These are phyloP conservation scores for Corythaixoides concolor DNA, from an alignment of 2,113 vertebrate genomes.

Conservation along the genomic window DNA sequence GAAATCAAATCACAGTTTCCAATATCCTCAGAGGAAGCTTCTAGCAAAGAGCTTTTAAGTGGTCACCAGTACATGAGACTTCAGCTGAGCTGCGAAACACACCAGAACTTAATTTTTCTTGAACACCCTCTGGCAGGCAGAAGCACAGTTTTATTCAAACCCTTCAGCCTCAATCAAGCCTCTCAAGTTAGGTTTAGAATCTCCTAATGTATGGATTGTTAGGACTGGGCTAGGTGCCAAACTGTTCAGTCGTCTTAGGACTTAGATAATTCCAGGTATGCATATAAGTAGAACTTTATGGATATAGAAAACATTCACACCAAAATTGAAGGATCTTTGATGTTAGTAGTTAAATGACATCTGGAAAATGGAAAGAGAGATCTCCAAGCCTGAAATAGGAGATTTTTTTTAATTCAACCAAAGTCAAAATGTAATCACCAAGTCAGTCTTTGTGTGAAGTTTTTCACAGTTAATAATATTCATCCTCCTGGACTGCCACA, in stretches of 20 bases:
- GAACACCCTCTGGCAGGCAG: background rate
- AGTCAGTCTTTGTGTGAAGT: background rate
- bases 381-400: background rate
- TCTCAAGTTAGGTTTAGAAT: background rate
- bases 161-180: background rate
- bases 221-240: background rate
- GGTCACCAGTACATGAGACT: background rate
- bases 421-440: background rate
- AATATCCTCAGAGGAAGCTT: background rate
- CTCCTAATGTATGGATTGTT: background rate
- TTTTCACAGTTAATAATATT: background rate
- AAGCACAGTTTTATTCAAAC: background rate
- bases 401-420: background rate
- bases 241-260: background rate
- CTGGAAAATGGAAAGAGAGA: background rate
- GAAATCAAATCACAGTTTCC: background rate
- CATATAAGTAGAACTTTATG: background rate
- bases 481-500: background rate
- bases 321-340: background rate
- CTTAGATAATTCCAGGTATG: background rate
- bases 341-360: background rate
- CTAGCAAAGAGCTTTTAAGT: background rate
- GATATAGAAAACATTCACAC: background rate
- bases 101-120: background rate
- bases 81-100: background rate